phyloP scores from a whole-genome alignment of 2,888 invertebrate genomes.

The Leptothorax acervorum region DNA sequence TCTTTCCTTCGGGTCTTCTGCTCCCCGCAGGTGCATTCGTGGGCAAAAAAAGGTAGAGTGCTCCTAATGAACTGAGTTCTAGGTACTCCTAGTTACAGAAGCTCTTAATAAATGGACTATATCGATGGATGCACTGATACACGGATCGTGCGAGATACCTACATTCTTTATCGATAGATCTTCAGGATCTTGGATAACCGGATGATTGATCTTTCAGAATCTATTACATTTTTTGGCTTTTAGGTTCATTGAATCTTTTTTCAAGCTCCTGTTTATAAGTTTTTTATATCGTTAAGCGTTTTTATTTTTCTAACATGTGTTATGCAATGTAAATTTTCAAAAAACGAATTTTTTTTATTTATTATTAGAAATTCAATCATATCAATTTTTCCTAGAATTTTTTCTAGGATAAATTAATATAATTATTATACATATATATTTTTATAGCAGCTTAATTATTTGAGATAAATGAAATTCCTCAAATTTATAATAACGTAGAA shows the following conservation, averaged over 20 bases:
- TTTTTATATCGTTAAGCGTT: background rate
- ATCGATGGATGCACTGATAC: background rate
- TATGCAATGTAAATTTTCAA: background rate
- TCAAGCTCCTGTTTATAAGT: background rate
- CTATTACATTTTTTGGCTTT: background rate
- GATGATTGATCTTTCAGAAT: background rate
- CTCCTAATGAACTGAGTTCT: conserved; percentile 44
- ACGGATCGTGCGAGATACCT: background rate
- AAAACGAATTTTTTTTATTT: background rate
- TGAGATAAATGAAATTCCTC: background rate
- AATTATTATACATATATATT: background rate
- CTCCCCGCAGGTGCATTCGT: conserved; percentile 21
- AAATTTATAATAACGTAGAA: background rate
- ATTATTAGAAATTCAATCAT: background rate
- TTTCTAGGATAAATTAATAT: background rate
- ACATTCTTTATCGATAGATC: conserved; percentile 26
- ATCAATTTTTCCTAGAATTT: background rate
- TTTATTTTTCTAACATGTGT: background rate
- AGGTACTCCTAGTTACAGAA: conserved; percentile 43
- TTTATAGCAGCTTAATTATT: background rate
- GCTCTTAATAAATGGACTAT: conserved; percentile 28
- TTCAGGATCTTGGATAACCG: background rate
- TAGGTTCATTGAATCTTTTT: background rate
- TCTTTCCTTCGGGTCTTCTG: conserved; percentile 33
- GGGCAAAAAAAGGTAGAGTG: conserved; percentile 30